Evolutionary conservation across 2,888 invertebrate species (phyloP), one percentile per base, ranked within the genome.

Genomic region (Cotesia congregata): DNA sequence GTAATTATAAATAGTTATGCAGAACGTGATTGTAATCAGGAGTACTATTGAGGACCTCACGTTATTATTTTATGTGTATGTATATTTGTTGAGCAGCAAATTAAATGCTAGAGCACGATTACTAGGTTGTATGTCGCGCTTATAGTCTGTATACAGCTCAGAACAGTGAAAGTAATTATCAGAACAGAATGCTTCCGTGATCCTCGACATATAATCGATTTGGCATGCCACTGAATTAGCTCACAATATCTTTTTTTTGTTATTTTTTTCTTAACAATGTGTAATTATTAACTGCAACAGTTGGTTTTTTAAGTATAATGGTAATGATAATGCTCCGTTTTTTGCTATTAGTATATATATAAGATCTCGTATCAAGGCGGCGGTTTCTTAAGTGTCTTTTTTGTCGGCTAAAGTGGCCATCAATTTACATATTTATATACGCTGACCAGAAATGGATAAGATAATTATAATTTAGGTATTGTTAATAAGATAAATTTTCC

Each of bases 121-220:
- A 67, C 61, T 70, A 20, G 20, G 72, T 17, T 65, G 65, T 65
- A 12, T 65, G 20, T 65, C 38, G 38, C 30, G 12, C 15, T 62
- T 20, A 4, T 7, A 20, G 15, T 62, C n/a, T 62, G 50, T 70
- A 59, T 75, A 62, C 71, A 30, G 30, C 30, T 3, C 30, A 30
- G 30, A 30, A 38, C 60, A 75, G 79, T 79, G 80, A 81, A 81
- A 80, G 80, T 81, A 79, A 81, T 81, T 80, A 81, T 78, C 65
- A 72, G 68, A 76, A 50, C 40, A 70, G 68, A 76, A 50, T 38
- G 75, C 77, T 81, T 81, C 80, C 80, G 80, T 67, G 78, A 80
- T 81, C 67, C 76, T 76, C 77, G 67, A 71, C 75, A 75, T 77
- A 79, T 74, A 77, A 72, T 80, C 72, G 69, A 78, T 80, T 75